Conservation (phyloP, 2,888 invertebrate species). For the Hypsopygia costalis region DNA sequence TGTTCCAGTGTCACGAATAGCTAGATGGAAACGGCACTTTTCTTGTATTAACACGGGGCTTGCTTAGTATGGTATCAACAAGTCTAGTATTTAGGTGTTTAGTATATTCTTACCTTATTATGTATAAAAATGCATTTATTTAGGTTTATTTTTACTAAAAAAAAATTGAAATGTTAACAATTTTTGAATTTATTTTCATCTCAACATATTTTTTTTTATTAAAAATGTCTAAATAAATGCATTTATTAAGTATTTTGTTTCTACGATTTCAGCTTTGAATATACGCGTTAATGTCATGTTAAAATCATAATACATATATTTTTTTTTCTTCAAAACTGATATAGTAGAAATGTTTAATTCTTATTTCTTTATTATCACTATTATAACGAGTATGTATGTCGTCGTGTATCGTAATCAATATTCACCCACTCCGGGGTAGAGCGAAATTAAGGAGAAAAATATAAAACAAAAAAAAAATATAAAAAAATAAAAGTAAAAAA, state of each 20-base stretch:
- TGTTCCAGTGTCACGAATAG: background rate
- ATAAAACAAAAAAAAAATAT: constrained; percentile 29
- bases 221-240: constrained; percentile 4
- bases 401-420: constrained; percentile 58
- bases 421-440: constrained; percentile 67
- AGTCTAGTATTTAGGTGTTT: constrained; percentile 36
- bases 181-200: no score
- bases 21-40: constrained; percentile 19
- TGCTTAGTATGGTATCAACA: constrained; percentile 34
- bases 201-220: background rate
- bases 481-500: constrained; percentile 25
- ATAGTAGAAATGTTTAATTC: constrained; percentile 40
- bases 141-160: background rate
- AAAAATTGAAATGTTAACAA: background rate
- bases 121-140: constrained; percentile 2
- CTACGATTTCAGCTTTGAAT: constrained; percentile 58
- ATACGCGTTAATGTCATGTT: constrained; percentile 23
- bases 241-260: constrained; percentile 31
- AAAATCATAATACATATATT: constrained; percentile 18
- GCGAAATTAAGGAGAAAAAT: constrained; percentile 42
- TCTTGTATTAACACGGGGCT: constrained; percentile 19
- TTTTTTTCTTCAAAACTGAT: constrained; percentile 41
- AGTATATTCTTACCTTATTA: constrained; percentile 24
- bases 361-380: constrained; percentile 42
- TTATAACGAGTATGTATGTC: constrained; percentile 51